These are phyloP conservation scores for Nemoura dubitans DNA, from an alignment of 2,888 invertebrate genomes.

Conservation along the genomic window DNA sequence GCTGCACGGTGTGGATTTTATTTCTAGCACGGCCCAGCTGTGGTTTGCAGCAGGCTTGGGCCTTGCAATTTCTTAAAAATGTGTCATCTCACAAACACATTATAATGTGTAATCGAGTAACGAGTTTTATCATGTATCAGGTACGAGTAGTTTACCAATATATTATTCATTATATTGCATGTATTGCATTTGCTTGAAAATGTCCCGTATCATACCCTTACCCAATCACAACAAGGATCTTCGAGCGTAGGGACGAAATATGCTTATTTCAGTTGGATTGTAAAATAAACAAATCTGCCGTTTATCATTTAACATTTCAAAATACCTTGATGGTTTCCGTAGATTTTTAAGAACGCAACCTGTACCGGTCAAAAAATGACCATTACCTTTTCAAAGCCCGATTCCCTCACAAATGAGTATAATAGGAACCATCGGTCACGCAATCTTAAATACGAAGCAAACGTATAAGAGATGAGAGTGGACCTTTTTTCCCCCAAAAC, in stretches of 20 bases:
- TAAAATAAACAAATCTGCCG: slow-evolving; percentile 26
- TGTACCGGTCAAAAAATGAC: slow-evolving; percentile 30
- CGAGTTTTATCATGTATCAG: too few species aligned
- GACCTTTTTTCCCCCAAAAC: slow-evolving; percentile 12
- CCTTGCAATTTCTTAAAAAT: too few species aligned
- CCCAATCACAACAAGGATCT: too few species aligned
- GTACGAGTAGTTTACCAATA: too few species aligned
- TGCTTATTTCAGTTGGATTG: slow-evolving; percentile 7
- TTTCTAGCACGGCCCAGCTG: too few species aligned
- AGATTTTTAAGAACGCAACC: slow-evolving; percentile 5
- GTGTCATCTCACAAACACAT: too few species aligned
- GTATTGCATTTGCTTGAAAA: too few species aligned
- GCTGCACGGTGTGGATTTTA: too few species aligned
- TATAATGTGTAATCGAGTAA: too few species aligned
- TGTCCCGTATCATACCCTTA: too few species aligned
- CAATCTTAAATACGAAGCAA: neutral
- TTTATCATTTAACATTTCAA: neutral
- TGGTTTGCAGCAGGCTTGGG: too few species aligned
- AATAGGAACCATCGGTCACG: neutral
- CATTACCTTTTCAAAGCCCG: neutral
- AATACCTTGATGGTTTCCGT: neutral
- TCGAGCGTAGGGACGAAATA: neutral
- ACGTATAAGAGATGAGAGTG: neutral
- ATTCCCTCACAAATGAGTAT: neutral
- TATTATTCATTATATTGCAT: too few species aligned